phyloP scores from a whole-genome alignment of 2,888 invertebrate genomes.

The Syrista parreyssii region DNA sequence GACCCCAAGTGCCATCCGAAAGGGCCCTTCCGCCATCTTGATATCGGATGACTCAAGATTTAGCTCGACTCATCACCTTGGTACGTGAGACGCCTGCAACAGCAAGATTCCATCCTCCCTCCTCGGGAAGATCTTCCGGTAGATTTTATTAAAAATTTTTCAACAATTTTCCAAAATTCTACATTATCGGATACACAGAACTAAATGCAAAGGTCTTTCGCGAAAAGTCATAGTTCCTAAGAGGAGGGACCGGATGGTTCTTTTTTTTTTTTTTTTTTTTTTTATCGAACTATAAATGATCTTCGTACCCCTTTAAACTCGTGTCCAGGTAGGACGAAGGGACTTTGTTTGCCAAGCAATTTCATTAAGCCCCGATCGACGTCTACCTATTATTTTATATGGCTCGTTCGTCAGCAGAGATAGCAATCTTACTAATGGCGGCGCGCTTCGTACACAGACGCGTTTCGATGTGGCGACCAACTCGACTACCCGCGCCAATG shows the following conservation, averaged over 20 bases:
- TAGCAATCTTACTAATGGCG: slow-evolving; percentile 58
- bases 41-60: slow-evolving; percentile 22
- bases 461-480: neutral
- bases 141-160: slow-evolving; percentile 23
- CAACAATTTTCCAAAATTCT: neutral
- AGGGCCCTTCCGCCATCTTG: neutral
- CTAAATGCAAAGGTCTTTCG: neutral
- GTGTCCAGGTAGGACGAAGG: neutral
- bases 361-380: slow-evolving; percentile 54
- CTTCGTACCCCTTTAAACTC: neutral
- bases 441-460: slow-evolving; percentile 13
- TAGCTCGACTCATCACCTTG: slow-evolving; percentile 15
- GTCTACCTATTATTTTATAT: slow-evolving; percentile 48
- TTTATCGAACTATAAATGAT: neutral
- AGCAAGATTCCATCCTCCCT: neutral
- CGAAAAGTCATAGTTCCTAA: neutral
- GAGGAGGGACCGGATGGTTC: neutral
- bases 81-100: slow-evolving; percentile 19
- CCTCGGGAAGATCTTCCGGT: neutral
- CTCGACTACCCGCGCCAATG: neutral
- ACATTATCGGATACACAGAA: neutral
- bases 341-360: slow-evolving; percentile 51
- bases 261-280: too few species aligned
- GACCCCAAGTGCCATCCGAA: neutral
- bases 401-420: slow-evolving; percentile 43